A percentile compares a stretch with the other conserved stretches of the same genome.
Conservation (phyloP, 2,797 vertebrate genomes). For the Xiphophorus birchmanni region DNA sequence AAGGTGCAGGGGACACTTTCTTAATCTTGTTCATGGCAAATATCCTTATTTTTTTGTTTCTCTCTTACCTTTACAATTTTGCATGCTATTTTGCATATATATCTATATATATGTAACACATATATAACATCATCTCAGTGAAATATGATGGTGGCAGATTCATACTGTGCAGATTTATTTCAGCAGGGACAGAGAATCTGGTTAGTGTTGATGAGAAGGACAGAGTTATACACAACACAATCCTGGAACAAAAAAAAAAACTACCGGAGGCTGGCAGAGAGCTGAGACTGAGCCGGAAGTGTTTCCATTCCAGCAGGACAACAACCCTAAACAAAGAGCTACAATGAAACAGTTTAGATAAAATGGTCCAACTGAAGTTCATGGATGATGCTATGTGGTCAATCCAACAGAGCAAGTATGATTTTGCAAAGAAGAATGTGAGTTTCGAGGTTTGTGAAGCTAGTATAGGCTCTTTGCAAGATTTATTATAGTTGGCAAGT, state of each 20-base stretch:
- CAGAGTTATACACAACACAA: neutral
- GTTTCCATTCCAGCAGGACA: neutral
- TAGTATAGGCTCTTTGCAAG: neutral
- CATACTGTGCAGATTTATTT: neutral
- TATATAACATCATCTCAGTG: no score
- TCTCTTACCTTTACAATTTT: neutral
- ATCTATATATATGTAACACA: no score
- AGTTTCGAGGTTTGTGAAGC: neutral
- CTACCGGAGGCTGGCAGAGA: neutral
- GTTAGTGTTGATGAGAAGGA: neutral
- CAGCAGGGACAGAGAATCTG: neutral
- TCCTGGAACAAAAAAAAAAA: neutral
- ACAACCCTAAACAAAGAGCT: neutral
- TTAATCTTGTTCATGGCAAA: neutral
- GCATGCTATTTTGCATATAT: no score
- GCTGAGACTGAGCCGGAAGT: neutral
- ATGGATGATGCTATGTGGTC: neutral
- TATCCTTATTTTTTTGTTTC: neutral
- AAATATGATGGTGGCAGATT: neutral
- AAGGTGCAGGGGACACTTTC: constrained; percentile 2
- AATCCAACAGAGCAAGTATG: neutral
- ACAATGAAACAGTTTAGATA: neutral
- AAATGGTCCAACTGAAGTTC: neutral
- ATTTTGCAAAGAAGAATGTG: neutral
- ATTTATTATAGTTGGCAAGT: constrained; percentile 21